A percentile compares a stretch with the other conserved stretches of the same genome.
These are phyloP conservation scores for Tribolium freemani DNA, from an alignment of 2,888 invertebrate genomes.

Conservation along the genomic window DNA sequence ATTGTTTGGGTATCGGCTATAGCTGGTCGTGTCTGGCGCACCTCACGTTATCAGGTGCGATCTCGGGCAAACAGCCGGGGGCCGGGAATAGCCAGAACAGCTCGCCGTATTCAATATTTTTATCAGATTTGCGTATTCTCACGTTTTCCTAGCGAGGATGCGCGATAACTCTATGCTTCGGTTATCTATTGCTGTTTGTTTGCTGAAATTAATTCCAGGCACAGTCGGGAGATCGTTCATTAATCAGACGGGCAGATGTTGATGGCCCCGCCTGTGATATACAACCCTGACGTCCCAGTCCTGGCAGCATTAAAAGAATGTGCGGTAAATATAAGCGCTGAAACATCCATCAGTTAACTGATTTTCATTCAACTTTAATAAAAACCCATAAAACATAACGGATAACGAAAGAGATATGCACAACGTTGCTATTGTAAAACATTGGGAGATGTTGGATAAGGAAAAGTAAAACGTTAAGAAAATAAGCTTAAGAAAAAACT, in stretches of 20 bases:
- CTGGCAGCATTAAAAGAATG: slow-evolving; percentile 33
- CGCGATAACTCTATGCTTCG: slow-evolving; percentile 62
- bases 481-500: too few species aligned
- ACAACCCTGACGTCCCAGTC: slow-evolving; percentile 20
- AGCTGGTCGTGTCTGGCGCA: slow-evolving; percentile 61
- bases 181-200: slow-evolving; percentile 66
- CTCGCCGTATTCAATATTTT: slow-evolving; percentile 64
- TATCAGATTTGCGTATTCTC: slow-evolving; percentile 68
- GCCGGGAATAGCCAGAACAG: slow-evolving; percentile 45
- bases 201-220: slow-evolving; percentile 66
- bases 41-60: slow-evolving; percentile 60
- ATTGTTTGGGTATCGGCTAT: slow-evolving; percentile 50
- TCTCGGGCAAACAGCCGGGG: slow-evolving; percentile 63
- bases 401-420: too few species aligned
- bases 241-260: slow-evolving; percentile 61
- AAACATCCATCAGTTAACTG: neutral
- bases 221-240: slow-evolving; percentile 64
- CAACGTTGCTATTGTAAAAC: too few species aligned
- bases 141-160: slow-evolving; percentile 64
- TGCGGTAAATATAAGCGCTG: neutral
- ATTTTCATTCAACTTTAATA: neutral
- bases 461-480: too few species aligned
- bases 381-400: neutral
- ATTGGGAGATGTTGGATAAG: too few species aligned
- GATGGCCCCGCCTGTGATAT: slow-evolving; percentile 47